Evolutionary conservation across 2,797 vertebrate species (phyloP).

Genomic region (Anisognathus igniventris): DNA sequence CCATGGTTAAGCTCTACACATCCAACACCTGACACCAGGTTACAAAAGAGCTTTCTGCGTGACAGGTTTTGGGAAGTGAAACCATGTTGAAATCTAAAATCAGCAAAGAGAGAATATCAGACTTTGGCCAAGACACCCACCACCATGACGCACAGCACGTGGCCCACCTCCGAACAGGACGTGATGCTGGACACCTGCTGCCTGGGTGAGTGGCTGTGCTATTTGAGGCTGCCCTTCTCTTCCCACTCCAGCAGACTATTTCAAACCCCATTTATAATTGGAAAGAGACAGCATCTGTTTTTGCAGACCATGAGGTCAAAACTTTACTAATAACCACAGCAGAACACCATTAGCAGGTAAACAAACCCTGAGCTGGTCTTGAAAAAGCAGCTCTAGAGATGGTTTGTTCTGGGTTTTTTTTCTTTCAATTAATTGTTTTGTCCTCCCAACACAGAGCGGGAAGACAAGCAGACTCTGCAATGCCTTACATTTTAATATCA

Average conservation of each 20-base stretch:
- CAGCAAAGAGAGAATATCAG: background rate
- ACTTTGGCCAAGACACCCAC: background rate
- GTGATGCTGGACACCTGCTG: background rate
- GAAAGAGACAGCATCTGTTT: constrained; percentile 19
- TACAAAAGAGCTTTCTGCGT: background rate
- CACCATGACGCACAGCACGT: fast-evolving
- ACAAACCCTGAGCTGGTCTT: background rate
- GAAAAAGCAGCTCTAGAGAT: background rate
- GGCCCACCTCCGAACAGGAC: background rate
- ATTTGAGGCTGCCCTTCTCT: constrained; percentile 32
- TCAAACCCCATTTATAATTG: background rate
- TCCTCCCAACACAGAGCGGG: background rate
- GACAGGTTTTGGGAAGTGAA: background rate
- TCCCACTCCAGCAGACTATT: constrained; percentile 1
- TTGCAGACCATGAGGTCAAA: constrained; percentile 19
- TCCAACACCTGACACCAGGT: background rate
- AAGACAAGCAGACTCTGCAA: background rate
- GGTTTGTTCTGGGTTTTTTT: background rate
- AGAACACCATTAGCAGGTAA: background rate
- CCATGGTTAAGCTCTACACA: background rate
- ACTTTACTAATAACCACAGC: constrained; percentile 16
- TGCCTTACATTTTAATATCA: background rate
- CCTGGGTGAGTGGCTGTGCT: background rate
- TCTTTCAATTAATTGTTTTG: background rate
- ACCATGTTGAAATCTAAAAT: background rate